Percentiles rank a stretch among this genome's conserved stretches.
These are phyloP conservation scores for Barbus barbus DNA, from an alignment of 2,113 vertebrate species.

Conservation along the genomic window DNA sequence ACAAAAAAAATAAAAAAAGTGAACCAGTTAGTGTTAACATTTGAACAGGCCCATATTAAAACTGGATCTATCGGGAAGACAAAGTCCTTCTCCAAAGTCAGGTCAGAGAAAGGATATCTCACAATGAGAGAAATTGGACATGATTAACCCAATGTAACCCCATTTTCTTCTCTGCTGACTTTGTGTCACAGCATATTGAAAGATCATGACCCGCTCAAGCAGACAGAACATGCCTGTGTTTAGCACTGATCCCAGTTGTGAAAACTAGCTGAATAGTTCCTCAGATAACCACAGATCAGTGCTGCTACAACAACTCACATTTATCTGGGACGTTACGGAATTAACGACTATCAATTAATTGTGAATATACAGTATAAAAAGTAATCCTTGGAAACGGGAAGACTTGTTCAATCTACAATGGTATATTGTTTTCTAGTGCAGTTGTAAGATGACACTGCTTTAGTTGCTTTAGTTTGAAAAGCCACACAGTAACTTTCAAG, in stretches of 20 bases:
- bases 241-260: constrained; percentile 58
- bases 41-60: background rate
- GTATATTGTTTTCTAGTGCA: no score
- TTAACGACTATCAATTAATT: background rate
- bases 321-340: background rate
- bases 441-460: no score
- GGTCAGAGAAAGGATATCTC: constrained; percentile 53
- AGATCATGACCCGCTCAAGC: constrained; percentile 53
- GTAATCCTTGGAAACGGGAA: background rate
- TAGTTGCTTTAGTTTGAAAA: background rate
- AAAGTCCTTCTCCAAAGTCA: constrained; percentile 41
- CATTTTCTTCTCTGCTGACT: constrained; percentile 64
- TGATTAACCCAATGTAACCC: constrained; percentile 71
- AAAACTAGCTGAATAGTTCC: constrained; percentile 33
- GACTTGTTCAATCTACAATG: no score
- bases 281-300: background rate
- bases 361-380: background rate
- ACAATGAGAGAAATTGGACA: constrained; percentile 60
- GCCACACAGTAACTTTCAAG: background rate
- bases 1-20: no score
- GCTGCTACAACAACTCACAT: background rate
- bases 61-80: background rate
- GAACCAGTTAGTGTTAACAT: background rate
- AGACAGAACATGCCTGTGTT: constrained; percentile 67
- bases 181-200: constrained; percentile 54